These are phyloP conservation scores for Gymnothorax reevesii DNA, from an alignment of 2,797 vertebrate genomes.

Conservation along the genomic window DNA sequence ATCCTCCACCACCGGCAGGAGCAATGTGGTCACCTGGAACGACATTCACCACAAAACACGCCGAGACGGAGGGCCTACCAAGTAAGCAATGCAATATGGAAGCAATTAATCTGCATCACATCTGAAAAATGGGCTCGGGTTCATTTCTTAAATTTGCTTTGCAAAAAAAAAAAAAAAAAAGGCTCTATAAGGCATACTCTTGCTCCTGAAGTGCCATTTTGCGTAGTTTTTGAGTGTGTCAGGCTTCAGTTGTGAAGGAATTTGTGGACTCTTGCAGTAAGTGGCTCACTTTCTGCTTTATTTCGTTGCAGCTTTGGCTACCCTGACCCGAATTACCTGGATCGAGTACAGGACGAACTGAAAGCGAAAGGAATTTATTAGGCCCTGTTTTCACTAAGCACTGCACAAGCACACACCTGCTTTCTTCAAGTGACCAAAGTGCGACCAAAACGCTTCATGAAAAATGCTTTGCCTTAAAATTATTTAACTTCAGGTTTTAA, in stretches of 20 bases:
- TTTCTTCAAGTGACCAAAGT: background rate
- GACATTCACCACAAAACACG: slow-evolving; percentile 78
- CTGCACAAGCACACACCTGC: background rate
- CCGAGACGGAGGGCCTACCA: slow-evolving; percentile 61
- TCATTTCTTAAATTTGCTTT: background rate
- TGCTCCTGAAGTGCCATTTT: background rate
- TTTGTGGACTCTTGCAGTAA: background rate
- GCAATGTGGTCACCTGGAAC: slow-evolving; percentile 74
- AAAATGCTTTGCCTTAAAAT: background rate
- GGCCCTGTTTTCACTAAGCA: slow-evolving; percentile 36
- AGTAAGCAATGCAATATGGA: slow-evolving; percentile 55
- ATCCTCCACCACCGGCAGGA: slow-evolving; percentile 68
- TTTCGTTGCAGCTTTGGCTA: slow-evolving; percentile 81
- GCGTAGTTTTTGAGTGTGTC: background rate
- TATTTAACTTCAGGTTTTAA: no score
- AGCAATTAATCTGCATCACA: background rate
- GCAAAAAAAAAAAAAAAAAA: background rate
- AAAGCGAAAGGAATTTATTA: slow-evolving; percentile 85
- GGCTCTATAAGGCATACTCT: background rate
- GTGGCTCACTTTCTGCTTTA: slow-evolving; percentile 20
- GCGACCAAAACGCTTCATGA: background rate
- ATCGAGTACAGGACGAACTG: slow-evolving; percentile 80
- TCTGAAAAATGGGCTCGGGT: background rate
- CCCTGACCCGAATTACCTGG: slow-evolving; percentile 84
- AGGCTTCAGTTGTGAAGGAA: background rate